A percentile compares a stretch with the other conserved stretches of the same genome.
phyloP scores from a whole-genome alignment of 2,888 invertebrate genomes.

The Thyatira batis region DNA sequence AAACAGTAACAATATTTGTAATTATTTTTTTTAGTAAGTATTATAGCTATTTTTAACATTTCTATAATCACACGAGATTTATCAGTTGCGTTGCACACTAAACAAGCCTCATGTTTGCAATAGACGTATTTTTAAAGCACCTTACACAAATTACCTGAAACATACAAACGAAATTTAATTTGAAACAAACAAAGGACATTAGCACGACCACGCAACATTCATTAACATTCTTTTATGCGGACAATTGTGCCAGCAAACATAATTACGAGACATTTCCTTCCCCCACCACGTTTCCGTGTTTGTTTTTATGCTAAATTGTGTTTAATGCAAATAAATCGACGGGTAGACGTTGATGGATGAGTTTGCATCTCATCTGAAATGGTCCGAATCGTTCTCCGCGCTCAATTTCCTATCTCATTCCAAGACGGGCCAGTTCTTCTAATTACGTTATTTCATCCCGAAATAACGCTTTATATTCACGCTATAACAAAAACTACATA shows the following conservation, averaged over 20 bases:
- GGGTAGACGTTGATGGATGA: slow-evolving; percentile 65
- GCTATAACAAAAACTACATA: slow-evolving; percentile 34
- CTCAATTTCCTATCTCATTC: slow-evolving; percentile 55
- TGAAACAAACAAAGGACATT: not conserved
- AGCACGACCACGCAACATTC: not conserved
- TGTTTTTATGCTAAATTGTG: slow-evolving; percentile 73
- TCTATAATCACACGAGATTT: too few relatives aligned
- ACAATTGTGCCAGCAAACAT: slow-evolving; percentile 10
- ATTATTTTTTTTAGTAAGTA: too few relatives aligned
- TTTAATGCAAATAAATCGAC: slow-evolving; percentile 46
- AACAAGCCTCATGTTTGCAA: too few relatives aligned
- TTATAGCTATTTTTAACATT: too few relatives aligned
- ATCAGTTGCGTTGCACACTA: too few relatives aligned
- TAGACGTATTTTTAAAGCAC: too few relatives aligned
- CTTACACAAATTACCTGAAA: not conserved
- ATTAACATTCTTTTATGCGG: not conserved
- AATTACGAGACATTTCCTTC: slow-evolving; percentile 38
- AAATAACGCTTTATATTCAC: slow-evolving; percentile 39
- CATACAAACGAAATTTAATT: not conserved
- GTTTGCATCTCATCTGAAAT: slow-evolving; percentile 37
- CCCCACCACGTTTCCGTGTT: slow-evolving; percentile 37
- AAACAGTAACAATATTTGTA: too few relatives aligned
- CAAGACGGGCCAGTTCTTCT: slow-evolving; percentile 30
- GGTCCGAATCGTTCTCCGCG: slow-evolving; percentile 38
- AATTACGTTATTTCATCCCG: slow-evolving; percentile 30